Evolutionary conservation across 2,113 vertebrate species (phyloP).

Genomic region (Motacilla alba): DNA sequence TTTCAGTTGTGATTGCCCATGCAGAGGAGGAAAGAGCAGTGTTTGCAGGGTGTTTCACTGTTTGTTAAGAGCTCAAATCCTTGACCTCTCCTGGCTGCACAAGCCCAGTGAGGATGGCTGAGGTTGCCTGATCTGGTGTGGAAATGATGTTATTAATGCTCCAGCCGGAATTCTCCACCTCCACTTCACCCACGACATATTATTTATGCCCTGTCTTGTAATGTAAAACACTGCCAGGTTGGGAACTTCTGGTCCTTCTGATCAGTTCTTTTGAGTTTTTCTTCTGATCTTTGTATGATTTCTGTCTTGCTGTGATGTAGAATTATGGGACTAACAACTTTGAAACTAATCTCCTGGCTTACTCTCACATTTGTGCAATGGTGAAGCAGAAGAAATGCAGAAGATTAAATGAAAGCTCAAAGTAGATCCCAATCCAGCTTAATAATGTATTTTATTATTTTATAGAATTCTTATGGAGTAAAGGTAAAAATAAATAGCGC

Average conservation of each 20-base stretch:
- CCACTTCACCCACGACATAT: not conserved
- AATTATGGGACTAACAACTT: not conserved
- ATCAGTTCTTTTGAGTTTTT: conserved; percentile 31
- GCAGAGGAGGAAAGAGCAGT: not conserved
- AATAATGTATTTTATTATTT: not conserved
- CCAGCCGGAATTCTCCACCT: not conserved
- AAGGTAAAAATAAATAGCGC: not conserved
- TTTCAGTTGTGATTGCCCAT: not conserved
- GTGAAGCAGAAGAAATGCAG: not conserved
- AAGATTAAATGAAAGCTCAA: not conserved
- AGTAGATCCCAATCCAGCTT: not conserved
- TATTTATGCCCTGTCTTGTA: conserved; percentile 23
- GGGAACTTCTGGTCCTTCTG: not conserved
- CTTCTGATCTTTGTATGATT: conserved; percentile 9
- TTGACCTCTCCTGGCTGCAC: not conserved
- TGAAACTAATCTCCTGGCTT: not conserved
- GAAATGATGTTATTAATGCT: not conserved
- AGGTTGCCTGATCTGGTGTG: not conserved
- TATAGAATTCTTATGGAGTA: not conserved
- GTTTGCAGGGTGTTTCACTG: not conserved
- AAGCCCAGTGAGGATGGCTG: not conserved
- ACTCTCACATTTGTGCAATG: not conserved
- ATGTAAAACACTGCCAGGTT: not conserved
- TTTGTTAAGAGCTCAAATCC: not conserved
- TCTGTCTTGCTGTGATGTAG: not conserved